These are phyloP conservation scores for Peromyscus nudipes DNA, from an alignment of 2,797 vertebrate genomes.

Conservation along the genomic window DNA sequence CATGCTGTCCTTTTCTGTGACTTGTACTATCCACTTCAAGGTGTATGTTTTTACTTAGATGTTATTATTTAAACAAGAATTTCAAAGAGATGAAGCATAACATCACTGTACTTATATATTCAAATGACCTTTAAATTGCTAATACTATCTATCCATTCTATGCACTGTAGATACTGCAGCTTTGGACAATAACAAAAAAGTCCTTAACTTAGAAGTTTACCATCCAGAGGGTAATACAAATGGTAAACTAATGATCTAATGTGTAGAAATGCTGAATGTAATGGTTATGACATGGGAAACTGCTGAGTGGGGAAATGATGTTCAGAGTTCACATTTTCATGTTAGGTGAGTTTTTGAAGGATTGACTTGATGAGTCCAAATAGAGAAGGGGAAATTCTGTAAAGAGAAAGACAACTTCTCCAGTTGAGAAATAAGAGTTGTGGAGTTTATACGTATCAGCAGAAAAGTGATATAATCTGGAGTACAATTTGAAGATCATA, in stretches of 20 bases:
- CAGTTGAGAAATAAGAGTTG: neutral
- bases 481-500: neutral
- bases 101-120: neutral
- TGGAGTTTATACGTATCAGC: neutral
- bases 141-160: neutral
- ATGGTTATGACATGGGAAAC: neutral
- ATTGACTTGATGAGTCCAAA: neutral
- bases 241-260: neutral
- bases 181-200: neutral
- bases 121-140: neutral
- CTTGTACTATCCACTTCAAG: neutral
- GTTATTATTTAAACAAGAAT: neutral
- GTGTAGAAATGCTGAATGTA: rapidly evolving
- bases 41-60: neutral
- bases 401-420: neutral
- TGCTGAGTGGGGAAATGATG: neutral
- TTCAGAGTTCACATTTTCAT: neutral
- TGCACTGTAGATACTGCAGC: neutral
- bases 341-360: neutral
- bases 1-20: neutral
- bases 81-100: neutral
- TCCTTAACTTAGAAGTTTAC: neutral
- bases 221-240: neutral
- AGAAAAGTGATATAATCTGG: neutral
- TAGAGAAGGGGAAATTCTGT: neutral